Percentiles rank a stretch among this genome's conserved stretches.
phyloP scores from a whole-genome alignment of 1,140 invertebrate species.

The Ridgeia piscesae region DNA sequence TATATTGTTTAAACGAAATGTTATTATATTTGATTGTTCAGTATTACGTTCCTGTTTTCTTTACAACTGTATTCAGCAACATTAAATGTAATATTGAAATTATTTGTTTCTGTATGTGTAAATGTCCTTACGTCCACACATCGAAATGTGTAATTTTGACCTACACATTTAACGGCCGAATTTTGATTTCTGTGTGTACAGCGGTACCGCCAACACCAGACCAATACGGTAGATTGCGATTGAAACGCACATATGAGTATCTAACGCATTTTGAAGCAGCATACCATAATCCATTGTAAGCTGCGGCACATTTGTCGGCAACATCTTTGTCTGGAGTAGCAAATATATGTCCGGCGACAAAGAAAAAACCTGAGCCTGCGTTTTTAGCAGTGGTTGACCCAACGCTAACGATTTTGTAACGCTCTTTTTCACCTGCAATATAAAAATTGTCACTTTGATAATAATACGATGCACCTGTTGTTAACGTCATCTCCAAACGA shows the following conservation, averaged over 20 bases:
- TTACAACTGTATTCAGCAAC: too few species aligned
- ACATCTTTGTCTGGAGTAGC: too few species aligned
- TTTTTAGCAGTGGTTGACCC: neutral
- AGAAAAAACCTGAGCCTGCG: neutral
- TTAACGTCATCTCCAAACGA: neutral
- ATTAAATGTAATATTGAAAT: too few species aligned
- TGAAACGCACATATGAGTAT: neutral
- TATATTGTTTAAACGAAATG: too few species aligned
- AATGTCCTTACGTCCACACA: too few species aligned
- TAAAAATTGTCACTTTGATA: neutral
- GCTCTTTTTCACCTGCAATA: neutral
- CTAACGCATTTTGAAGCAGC: neutral
- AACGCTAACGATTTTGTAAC: neutral
- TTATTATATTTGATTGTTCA: too few species aligned
- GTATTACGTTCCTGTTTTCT: too few species aligned
- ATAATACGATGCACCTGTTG: neutral
- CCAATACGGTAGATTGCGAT: neutral
- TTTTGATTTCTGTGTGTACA: neutral
- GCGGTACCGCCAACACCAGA: neutral
- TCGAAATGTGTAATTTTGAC: neutral
- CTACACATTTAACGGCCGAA: neutral
- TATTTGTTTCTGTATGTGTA: too few species aligned
- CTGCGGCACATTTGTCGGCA: neutral
- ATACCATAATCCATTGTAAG: neutral
- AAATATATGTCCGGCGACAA: neutral